Conservation (phyloP, 2,797 vertebrate genomes). For the Parauchenoglanis ngamensis region DNA sequence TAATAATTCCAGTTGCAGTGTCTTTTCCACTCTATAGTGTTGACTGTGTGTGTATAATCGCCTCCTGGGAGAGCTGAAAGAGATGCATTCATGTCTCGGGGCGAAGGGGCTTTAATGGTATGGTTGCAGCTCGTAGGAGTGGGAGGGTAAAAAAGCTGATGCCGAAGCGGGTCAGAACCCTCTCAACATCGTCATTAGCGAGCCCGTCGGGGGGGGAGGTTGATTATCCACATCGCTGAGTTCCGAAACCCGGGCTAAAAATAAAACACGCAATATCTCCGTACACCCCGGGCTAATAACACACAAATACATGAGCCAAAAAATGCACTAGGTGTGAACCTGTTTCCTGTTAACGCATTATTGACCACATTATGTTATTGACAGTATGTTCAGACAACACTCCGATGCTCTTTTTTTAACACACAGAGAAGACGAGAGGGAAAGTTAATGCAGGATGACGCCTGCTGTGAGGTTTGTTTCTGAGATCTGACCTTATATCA, state of each 20-base stretch:
- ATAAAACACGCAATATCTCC: conserved; percentile 68
- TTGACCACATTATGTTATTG: background rate
- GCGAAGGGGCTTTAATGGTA: conserved; percentile 22
- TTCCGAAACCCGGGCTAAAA: conserved; percentile 72
- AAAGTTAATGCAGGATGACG: background rate
- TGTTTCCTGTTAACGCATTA: background rate
- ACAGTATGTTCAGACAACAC: background rate
- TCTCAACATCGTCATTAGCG: conserved; percentile 70
- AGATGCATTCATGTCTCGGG: background rate
- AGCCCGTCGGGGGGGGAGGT: conserved; percentile 68
- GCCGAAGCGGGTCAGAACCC: conserved; percentile 64
- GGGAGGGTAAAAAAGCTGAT: conserved; percentile 34
- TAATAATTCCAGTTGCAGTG: background rate
- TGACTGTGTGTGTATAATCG: background rate
- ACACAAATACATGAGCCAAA: conserved; percentile 59
- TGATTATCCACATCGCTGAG: conserved; percentile 74
- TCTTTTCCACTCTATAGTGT: background rate
- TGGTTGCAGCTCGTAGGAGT: conserved; percentile 6
- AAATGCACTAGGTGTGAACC: background rate
- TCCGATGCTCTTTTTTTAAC: background rate
- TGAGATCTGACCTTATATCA: background rate
- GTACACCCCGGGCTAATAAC: conserved; percentile 64
- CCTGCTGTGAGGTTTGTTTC: background rate
- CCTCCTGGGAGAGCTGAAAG: background rate
- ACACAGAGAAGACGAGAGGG: background rate